phyloP scores from a whole-genome alignment of 1,140 invertebrate genomes.

The Stegodyphus mimosarum region DNA sequence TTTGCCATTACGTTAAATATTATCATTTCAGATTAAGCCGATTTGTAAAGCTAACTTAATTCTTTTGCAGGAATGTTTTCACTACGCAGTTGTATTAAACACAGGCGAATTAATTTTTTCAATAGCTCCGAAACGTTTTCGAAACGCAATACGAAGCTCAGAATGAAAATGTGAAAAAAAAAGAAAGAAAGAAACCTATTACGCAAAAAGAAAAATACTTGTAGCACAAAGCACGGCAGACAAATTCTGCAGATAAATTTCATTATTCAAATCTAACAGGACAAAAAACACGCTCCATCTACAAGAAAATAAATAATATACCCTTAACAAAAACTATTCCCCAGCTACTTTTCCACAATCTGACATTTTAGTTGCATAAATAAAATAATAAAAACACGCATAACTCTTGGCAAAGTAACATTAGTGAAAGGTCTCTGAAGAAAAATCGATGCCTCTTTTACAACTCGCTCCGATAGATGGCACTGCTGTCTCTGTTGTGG shows the following conservation, averaged over 20 bases:
- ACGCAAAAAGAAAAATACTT: too few species aligned
- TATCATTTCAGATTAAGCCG: too few species aligned
- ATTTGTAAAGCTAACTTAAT: too few species aligned
- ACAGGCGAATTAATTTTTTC: too few species aligned
- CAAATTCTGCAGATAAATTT: constrained; percentile 14
- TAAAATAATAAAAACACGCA: constrained; percentile 42
- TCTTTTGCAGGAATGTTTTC: too few species aligned
- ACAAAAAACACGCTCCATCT: neutral
- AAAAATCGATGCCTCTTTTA: constrained; percentile 15
- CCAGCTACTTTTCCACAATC: constrained; percentile 32
- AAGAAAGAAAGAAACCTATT: too few species aligned
- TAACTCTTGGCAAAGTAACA: neutral
- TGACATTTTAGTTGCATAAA: constrained; percentile 35
- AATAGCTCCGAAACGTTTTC: too few species aligned
- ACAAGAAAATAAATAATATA: constrained; percentile 35
- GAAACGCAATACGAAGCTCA: too few species aligned
- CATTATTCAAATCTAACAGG: constrained; percentile 44
- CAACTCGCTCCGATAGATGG: constrained; percentile 23
- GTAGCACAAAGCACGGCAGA: neutral
- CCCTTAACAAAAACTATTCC: constrained; percentile 38
- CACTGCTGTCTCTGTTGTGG: neutral
- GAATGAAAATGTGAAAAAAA: too few species aligned
- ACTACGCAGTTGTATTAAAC: too few species aligned
- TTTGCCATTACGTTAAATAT: too few species aligned
- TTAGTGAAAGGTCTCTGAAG: neutral